phyloP scores from a whole-genome alignment of 53 echinoderm and acorn worm species.

The Antedon mediterranea region DNA sequence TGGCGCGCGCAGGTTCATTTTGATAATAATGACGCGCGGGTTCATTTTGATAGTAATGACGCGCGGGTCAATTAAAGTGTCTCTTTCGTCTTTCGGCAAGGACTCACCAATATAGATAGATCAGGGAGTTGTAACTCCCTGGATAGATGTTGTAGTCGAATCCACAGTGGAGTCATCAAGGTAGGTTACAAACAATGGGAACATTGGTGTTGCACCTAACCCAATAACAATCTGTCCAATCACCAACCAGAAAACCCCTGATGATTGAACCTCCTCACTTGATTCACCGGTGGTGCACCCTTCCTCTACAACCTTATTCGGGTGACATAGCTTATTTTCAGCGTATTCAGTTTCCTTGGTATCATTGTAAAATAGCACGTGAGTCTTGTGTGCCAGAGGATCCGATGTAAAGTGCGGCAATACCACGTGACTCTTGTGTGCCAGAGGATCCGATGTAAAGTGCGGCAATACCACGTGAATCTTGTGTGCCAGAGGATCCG shows the following conservation, averaged over 20 bases:
- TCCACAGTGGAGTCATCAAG: slow-evolving; percentile 57
- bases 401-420: slow-evolving; percentile 72
- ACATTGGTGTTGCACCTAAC: slow-evolving; percentile 15
- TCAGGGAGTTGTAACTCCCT: too few relatives aligned
- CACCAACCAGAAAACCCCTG: slow-evolving; percentile 39
- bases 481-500: slow-evolving; percentile 22
- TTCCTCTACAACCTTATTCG: neutral
- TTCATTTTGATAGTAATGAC: too few relatives aligned
- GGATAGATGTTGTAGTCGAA: slow-evolving; percentile 22
- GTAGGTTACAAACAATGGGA: slow-evolving; percentile 56
- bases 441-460: slow-evolving; percentile 51
- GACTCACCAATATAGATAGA: slow-evolving; percentile 62
- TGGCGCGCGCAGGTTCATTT: too few relatives aligned
- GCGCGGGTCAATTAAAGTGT: too few relatives aligned
- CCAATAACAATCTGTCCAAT: slow-evolving; percentile 45
- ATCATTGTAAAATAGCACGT: neutral
- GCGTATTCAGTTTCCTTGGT: neutral
- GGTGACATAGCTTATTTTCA: neutral
- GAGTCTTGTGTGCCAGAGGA: slow-evolving; percentile 11
- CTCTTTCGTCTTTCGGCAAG: too few relatives aligned
- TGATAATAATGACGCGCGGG: too few relatives aligned
- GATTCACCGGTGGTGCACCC: neutral
- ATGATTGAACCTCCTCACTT: neutral
- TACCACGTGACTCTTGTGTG: neutral
- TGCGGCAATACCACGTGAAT: too few relatives aligned